Conservation (phyloP, 2,888 invertebrate genomes). For the Melinopterus prodromus region DNA sequence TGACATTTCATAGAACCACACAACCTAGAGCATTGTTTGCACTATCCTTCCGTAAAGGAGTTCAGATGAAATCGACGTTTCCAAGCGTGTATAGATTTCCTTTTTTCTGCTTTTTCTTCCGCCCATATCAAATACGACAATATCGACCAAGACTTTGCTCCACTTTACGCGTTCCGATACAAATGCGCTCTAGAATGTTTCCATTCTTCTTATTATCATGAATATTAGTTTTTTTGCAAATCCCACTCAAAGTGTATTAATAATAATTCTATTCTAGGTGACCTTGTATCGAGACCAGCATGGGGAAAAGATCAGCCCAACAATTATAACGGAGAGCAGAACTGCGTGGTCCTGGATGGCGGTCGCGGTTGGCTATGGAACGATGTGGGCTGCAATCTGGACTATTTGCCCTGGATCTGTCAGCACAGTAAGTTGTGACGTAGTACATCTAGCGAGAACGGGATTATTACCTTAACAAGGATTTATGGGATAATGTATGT, state of each 20-base stretch:
- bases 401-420: slow-evolving; percentile 93
- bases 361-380: slow-evolving; percentile 93
- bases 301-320: slow-evolving; percentile 97
- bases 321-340: slow-evolving; percentile 95
- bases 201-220: neutral
- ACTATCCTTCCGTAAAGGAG: neutral
- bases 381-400: slow-evolving; percentile 92
- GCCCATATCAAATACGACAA: neutral
- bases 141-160: slow-evolving; percentile 1
- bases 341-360: slow-evolving; percentile 93
- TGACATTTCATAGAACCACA: neutral
- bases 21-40: neutral
- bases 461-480: neutral
- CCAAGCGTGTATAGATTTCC: neutral
- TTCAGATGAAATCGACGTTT: neutral
- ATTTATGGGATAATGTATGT: slow-evolving; percentile 7
- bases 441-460: neutral
- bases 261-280: slow-evolving; percentile 65
- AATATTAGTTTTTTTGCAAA: neutral
- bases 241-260: neutral
- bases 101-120: slow-evolving; percentile 9
- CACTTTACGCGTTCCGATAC: neutral
- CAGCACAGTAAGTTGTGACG: slow-evolving; percentile 79
- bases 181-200: neutral
- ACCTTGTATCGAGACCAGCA: slow-evolving; percentile 78